These are phyloP conservation scores for Coranthus polyacanthus DNA, from an alignment of 2,797 vertebrate genomes.

Conservation along the genomic window DNA sequence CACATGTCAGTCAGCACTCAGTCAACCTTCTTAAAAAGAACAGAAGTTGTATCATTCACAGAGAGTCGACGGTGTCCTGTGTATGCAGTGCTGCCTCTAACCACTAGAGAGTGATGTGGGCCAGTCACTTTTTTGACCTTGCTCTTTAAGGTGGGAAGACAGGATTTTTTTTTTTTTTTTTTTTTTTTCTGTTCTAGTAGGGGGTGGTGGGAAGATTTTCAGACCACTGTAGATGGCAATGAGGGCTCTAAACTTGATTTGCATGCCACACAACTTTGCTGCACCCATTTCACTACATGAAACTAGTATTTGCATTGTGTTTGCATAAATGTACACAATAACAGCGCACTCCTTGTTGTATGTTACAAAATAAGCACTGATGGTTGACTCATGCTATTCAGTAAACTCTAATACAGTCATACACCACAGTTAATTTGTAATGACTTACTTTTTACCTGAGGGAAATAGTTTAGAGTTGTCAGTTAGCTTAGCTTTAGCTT, in stretches of 20 bases:
- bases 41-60: constrained; percentile 14
- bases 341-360: constrained; percentile 41
- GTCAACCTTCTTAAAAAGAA: constrained; percentile 26
- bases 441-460: background rate
- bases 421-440: background rate
- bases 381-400: constrained; percentile 1
- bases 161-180: constrained; percentile 15
- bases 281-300: constrained; percentile 45
- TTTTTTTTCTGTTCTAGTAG: constrained; percentile 5
- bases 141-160: constrained; percentile 65
- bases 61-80: constrained; percentile 1
- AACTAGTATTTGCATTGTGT: constrained; percentile 63
- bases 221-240: constrained; percentile 35
- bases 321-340: constrained; percentile 63
- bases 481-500: constrained; percentile 27
- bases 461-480: background rate
- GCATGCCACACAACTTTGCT: constrained; percentile 61
- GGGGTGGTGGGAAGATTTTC: constrained; percentile 41
- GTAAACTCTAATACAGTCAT: background rate
- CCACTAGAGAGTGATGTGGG: constrained; percentile 75
- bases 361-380: constrained; percentile 26
- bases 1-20: constrained; percentile 24
- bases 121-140: constrained; percentile 79
- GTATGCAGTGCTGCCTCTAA: constrained; percentile 19
- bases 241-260: constrained; percentile 50